phyloP scores from a whole-genome alignment of 53 echinoderm and acorn worm genomes.

The Temnopleurus reevesii region DNA sequence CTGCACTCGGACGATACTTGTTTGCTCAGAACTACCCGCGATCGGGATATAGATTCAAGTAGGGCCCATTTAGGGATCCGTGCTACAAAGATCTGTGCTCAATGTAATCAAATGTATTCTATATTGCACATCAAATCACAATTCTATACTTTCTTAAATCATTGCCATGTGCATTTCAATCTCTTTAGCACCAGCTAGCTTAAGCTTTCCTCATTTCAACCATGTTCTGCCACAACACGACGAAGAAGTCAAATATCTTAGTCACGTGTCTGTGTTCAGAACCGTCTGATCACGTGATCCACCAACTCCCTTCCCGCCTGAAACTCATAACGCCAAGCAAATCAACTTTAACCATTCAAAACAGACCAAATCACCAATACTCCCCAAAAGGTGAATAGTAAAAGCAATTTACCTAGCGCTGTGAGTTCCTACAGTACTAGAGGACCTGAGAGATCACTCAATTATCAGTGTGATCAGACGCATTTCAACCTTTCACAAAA shows the following conservation, averaged over 20 bases:
- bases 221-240: not conserved
- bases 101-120: too few species aligned
- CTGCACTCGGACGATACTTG: too few species aligned
- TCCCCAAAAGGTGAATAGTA: too few species aligned
- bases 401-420: too few species aligned
- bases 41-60: too few species aligned
- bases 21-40: too few species aligned
- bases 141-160: not conserved
- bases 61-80: too few species aligned
- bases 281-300: slow-evolving; percentile 10
- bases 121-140: too few species aligned
- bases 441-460: not conserved
- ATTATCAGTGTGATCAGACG: too few species aligned
- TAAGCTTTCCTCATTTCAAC: not conserved
- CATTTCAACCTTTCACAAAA: too few species aligned
- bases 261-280: not conserved
- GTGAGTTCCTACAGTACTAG: not conserved
- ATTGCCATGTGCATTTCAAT: not conserved
- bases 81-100: too few species aligned
- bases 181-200: not conserved
- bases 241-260: too few species aligned
- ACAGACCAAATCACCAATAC: not conserved
- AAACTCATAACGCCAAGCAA: not conserved
- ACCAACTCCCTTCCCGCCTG: slow-evolving; percentile 8
- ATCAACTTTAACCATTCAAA: not conserved